phyloP scores from a whole-genome alignment of 2,113 vertebrate species.

The Naja naja region DNA sequence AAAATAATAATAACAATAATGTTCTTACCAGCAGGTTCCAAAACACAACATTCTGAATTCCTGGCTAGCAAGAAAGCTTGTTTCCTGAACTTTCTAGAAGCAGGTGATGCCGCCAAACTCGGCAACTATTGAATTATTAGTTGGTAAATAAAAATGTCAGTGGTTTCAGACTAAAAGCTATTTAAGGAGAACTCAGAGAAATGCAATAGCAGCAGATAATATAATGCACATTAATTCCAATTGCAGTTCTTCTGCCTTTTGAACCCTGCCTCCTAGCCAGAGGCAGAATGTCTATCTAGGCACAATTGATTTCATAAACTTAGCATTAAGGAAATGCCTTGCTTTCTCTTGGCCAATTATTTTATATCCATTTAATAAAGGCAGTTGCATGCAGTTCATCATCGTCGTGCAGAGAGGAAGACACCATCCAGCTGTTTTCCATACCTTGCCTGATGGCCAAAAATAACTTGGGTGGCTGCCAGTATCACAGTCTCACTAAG shows the following conservation, averaged over 20 bases:
- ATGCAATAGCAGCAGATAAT: neutral
- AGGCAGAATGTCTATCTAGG: neutral
- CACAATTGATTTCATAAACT: neutral
- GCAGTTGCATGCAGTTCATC: constrained; percentile 13
- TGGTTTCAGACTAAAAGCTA: neutral
- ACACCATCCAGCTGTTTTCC: constrained; percentile 27
- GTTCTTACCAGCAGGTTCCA: neutral
- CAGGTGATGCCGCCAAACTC: neutral
- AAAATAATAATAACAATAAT: neutral
- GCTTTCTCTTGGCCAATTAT: constrained; percentile 33
- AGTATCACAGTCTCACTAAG: neutral
- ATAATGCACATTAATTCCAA: neutral
- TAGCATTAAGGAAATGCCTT: neutral
- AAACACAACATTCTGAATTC: neutral
- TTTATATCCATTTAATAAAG: constrained; percentile 32
- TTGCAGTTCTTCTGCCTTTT: neutral
- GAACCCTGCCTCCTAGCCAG: neutral
- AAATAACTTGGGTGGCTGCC: constrained; percentile 10
- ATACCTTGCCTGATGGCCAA: constrained; percentile 37
- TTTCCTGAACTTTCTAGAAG: neutral
- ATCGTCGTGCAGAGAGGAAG: constrained; percentile 23
- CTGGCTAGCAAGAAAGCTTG: neutral
- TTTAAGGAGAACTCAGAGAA: neutral
- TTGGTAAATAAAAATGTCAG: neutral
- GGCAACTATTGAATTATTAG: neutral